Percentiles rank a stretch among this genome's conserved stretches.
These are phyloP conservation scores for Clinocottus analis DNA, from an alignment of 2,113 vertebrate species.

Conservation along the genomic window DNA sequence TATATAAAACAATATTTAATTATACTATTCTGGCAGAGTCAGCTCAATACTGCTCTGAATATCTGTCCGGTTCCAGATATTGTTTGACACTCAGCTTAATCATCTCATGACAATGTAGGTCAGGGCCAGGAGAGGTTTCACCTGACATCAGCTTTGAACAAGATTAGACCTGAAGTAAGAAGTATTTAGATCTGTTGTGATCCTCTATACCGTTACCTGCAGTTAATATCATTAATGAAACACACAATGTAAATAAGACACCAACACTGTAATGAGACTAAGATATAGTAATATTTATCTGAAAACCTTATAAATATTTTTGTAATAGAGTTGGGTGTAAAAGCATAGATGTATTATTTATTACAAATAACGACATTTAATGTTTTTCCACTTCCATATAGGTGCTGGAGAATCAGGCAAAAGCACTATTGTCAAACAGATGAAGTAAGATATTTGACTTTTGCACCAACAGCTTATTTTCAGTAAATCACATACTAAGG, in stretches of 20 bases:
- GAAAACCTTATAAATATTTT: not conserved
- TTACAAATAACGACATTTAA: not conserved
- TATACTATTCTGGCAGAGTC: not conserved
- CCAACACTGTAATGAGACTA: not conserved
- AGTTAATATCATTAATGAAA: constrained; percentile 9
- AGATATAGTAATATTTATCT: not conserved
- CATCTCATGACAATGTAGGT: constrained; percentile 64
- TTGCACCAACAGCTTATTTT: not conserved
- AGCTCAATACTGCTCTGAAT: not conserved
- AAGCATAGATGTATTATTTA: not conserved
- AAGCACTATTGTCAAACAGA: constrained; percentile 99
- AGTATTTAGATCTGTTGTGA: constrained; percentile 54
- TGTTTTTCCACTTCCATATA: constrained; percentile 59
- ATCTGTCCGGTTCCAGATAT: not conserved
- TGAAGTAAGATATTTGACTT: constrained; percentile 90
- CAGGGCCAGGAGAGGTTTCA: constrained; percentile 45
- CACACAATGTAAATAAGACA: not conserved
- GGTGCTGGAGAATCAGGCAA: constrained; percentile 98
- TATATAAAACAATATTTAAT: not conserved
- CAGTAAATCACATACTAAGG: not conserved
- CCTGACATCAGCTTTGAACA: constrained; percentile 59
- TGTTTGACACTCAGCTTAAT: constrained; percentile 5
- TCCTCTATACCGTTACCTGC: constrained; percentile 4
- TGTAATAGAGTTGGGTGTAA: not conserved
- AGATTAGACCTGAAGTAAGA: constrained; percentile 75